Evolutionary conservation across 2,113 vertebrate species (phyloP).

Genomic region (Cromileptes altivelis): DNA sequence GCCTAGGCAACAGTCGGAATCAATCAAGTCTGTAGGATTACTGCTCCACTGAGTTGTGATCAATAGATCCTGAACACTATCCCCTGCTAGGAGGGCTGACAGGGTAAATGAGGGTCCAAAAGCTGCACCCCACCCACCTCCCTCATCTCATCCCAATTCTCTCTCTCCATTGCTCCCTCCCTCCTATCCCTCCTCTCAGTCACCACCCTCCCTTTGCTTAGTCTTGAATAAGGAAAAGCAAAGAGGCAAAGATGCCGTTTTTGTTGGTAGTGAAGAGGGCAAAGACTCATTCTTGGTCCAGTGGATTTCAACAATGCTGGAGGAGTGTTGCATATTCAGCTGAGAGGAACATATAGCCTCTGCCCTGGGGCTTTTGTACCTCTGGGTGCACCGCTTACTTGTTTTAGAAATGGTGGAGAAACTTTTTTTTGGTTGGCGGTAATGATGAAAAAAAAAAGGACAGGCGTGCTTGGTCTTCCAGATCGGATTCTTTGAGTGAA

Average conservation of each 20-base stretch:
- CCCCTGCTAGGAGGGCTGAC: conserved; percentile 82
- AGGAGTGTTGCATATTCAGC: conserved; percentile 80
- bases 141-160: conserved; percentile 60
- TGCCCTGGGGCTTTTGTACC: conserved; percentile 71
- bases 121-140: conserved; percentile 65
- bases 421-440: conserved; percentile 18
- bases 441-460: conserved; percentile 25
- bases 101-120: conserved; percentile 87
- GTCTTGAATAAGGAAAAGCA: conserved; percentile 62
- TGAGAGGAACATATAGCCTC: conserved; percentile 78
- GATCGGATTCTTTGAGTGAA: conserved; percentile 22
- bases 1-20: conserved; percentile 85
- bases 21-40: conserved; percentile 88
- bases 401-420: conserved; percentile 48
- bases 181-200: conserved; percentile 23
- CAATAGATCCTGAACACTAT: conserved; percentile 89
- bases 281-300: conserved; percentile 81
- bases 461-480: conserved; percentile 44
- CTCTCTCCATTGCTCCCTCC: conserved; percentile 37
- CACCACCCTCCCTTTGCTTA: conserved; percentile 55
- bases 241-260: conserved; percentile 64
- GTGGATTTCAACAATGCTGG: conserved; percentile 82
- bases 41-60: conserved; percentile 88
- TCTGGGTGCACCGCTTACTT: conserved; percentile 56
- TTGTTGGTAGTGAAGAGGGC: conserved; percentile 62